A percentile compares a stretch with the other conserved stretches of the same genome.
Evolutionary conservation across 1,140 invertebrate species (phyloP).

Genomic region (Chrysomallon squamiferum): DNA sequence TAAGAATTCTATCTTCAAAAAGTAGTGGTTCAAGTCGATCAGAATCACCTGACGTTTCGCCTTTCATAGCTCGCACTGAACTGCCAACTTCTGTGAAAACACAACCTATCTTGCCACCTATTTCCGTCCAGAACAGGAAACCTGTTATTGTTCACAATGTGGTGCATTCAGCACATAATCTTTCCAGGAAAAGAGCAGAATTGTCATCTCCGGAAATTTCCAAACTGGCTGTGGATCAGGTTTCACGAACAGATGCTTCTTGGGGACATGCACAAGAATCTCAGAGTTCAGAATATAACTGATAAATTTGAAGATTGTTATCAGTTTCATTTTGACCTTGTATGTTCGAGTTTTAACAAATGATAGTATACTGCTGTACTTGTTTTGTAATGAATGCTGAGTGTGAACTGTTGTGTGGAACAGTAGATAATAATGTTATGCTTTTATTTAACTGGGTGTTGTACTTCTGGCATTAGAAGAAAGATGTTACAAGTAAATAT

Average conservation of each 20-base stretch:
- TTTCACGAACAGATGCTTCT: slow-evolving; percentile 19
- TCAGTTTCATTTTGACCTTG: too few species aligned
- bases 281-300: slow-evolving; percentile 45
- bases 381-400: too few species aligned
- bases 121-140: slow-evolving; percentile 8
- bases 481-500: too few species aligned
- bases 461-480: too few species aligned
- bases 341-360: too few species aligned
- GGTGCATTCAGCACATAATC: slow-evolving; percentile 16
- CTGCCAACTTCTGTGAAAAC: slow-evolving; percentile 24
- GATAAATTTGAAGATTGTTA: too few species aligned
- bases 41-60: slow-evolving; percentile 37
- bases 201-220: slow-evolving; percentile 28
- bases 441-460: too few species aligned
- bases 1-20: slow-evolving; percentile 7
- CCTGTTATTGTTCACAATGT: slow-evolving; percentile 20
- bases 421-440: too few species aligned
- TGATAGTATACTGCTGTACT: too few species aligned
- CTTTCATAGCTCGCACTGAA: slow-evolving; percentile 27
- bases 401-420: too few species aligned
- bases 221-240: slow-evolving; percentile 40
- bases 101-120: slow-evolving; percentile 37
- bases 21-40: slow-evolving; percentile 34
- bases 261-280: slow-evolving; percentile 40
- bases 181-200: slow-evolving; percentile 13